phyloP scores from a whole-genome alignment of 37 sponge, comb jelly and placozoan genomes.

The Tethya wilhelma region DNA sequence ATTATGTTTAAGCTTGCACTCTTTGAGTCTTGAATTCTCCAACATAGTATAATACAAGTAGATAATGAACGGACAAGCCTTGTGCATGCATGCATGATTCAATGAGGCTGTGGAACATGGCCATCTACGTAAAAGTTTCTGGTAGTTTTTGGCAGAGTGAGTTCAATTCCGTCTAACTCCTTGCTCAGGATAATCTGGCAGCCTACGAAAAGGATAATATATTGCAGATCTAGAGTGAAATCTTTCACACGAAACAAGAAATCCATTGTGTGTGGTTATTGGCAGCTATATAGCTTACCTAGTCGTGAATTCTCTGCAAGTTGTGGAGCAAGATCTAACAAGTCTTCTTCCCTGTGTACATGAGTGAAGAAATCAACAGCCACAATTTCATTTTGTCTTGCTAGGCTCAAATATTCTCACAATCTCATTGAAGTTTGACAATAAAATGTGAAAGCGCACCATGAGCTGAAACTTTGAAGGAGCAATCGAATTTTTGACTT shows the following conservation, averaged over 20 bases:
- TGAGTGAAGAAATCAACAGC: background rate
- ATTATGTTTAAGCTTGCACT: too few relatives aligned
- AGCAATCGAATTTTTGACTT: too few relatives aligned
- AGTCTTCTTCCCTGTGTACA: constrained; percentile 85
- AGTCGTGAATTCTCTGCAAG: constrained; percentile 89
- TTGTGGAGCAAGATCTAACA: constrained; percentile 92
- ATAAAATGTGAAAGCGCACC: too few relatives aligned
- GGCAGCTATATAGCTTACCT: constrained; percentile 30
- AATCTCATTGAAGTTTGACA: background rate
- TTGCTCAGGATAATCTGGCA: constrained; percentile 90
- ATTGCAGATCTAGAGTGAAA: background rate
- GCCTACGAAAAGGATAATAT: constrained; percentile 42
- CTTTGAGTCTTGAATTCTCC: too few relatives aligned
- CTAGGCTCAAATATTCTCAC: background rate
- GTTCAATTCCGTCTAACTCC: constrained; percentile 88
- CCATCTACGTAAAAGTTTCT: constrained; percentile 99
- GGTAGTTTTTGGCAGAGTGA: constrained; percentile 83
- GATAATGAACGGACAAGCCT: too few relatives aligned
- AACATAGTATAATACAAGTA: too few relatives aligned
- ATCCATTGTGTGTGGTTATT: too few relatives aligned
- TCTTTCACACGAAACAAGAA: too few relatives aligned
- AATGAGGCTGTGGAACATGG: constrained; percentile 94
- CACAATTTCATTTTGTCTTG: background rate
- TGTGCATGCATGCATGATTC: background rate
- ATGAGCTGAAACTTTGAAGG: too few relatives aligned